A percentile compares a stretch with the other conserved stretches of the same genome.
Evolutionary conservation across 1,140 invertebrate species (phyloP).

Genomic region (Philopotamus ludificatus): DNA sequence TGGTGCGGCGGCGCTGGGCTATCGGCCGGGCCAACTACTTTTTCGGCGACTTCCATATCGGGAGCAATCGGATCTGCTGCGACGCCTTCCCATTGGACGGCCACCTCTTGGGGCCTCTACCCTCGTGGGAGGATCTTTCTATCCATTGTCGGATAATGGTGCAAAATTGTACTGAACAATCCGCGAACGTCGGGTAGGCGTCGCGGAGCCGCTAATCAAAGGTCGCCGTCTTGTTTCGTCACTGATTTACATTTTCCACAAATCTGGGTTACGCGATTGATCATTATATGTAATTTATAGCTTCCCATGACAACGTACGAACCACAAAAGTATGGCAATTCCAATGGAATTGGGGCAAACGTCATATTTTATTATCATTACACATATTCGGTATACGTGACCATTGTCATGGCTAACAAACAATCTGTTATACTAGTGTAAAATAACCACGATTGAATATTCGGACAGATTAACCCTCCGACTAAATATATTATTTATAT

Average conservation of each 20-base stretch:
- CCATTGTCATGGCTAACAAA: too few species aligned
- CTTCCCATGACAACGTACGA: too few species aligned
- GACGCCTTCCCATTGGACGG: constrained; percentile 31
- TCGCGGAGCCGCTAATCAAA: constrained; percentile 35
- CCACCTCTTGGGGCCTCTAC: constrained; percentile 31
- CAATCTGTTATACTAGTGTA: too few species aligned
- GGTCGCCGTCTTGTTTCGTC: constrained; percentile 31
- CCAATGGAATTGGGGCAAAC: too few species aligned
- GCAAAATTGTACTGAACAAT: constrained; percentile 34
- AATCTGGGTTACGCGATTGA: background rate
- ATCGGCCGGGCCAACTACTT: background rate
- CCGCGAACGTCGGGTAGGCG: constrained; percentile 25
- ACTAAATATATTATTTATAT: too few species aligned
- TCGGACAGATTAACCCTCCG: too few species aligned
- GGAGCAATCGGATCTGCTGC: constrained; percentile 13
- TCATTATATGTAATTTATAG: constrained; percentile 6
- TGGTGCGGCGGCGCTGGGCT: background rate
- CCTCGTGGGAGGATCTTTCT: constrained; percentile 34
- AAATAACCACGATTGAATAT: too few species aligned
- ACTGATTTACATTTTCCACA: constrained; percentile 1
- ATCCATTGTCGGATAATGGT: constrained; percentile 35
- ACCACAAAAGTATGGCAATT: too few species aligned
- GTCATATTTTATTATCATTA: too few species aligned
- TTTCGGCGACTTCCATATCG: constrained; percentile 21
- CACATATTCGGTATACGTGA: too few species aligned